A percentile compares a stretch with the other conserved stretches of the same genome.
These are phyloP conservation scores for Variabilichromis moorii DNA, from an alignment of 2,113 vertebrate species.

Conservation along the genomic window DNA sequence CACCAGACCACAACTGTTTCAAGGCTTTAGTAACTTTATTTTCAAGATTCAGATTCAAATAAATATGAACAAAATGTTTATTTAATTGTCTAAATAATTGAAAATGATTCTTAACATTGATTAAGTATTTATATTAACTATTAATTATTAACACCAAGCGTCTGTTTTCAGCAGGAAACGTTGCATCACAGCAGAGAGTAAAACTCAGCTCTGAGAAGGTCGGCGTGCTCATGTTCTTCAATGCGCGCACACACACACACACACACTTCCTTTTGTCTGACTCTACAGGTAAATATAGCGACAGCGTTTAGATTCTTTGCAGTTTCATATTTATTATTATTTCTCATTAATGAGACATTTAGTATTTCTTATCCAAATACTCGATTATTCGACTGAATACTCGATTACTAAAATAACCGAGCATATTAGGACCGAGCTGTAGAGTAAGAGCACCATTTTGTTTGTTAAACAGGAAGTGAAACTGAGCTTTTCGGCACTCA, in stretches of 20 bases:
- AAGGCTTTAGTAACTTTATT: neutral
- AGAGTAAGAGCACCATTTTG: accelerated
- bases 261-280: neutral
- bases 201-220: neutral
- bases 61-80: neutral
- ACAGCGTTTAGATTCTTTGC: neutral
- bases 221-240: neutral
- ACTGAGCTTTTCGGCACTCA: accelerated
- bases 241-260: accelerated
- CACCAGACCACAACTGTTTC: neutral
- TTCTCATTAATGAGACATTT: neutral
- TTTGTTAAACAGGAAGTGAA: neutral
- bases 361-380: neutral
- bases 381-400: neutral
- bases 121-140: neutral
- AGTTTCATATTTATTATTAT: neutral
- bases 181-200: neutral
- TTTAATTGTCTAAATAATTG: accelerated
- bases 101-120: neutral
- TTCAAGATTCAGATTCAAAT: accelerated
- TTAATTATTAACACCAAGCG: neutral
- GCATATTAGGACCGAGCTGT: neutral
- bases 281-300: neutral
- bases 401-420: neutral
- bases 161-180: neutral